Conservation (phyloP, 1,140 invertebrate genomes). For the Andrena cerasifolii region DNA sequence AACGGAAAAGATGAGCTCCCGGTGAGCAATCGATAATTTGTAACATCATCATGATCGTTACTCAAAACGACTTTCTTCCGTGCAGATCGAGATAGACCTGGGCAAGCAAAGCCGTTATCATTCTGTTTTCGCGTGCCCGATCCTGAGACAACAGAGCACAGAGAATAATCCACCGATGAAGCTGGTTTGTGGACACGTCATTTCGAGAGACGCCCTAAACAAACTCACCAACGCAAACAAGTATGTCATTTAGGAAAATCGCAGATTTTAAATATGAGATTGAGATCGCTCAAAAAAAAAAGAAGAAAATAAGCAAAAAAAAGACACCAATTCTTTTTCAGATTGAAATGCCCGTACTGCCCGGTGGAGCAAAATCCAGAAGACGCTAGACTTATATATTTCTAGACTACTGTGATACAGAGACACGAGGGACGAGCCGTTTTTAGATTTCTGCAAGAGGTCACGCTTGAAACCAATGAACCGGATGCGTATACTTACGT, state of each 20-base stretch:
- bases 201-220: conserved; percentile 97
- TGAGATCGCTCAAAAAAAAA: conserved; percentile 77
- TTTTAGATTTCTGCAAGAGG: background rate
- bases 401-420: conserved; percentile 85
- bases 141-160: conserved; percentile 97
- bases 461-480: conserved; percentile 2
- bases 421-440: background rate
- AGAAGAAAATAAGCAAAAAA: conserved; percentile 53
- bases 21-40: conserved; percentile 83
- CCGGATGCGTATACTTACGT: background rate
- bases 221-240: conserved; percentile 97
- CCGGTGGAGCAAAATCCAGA: conserved; percentile 97
- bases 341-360: conserved; percentile 99
- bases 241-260: conserved; percentile 83
- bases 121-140: conserved; percentile 99
- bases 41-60: background rate
- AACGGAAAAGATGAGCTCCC: conserved; percentile 97
- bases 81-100: conserved; percentile 95
- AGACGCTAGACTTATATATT: conserved; percentile 95
- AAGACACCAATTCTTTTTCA: conserved; percentile 84
- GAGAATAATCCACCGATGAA: conserved; percentile 99
- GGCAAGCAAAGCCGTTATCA: conserved; percentile 95
- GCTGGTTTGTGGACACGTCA: conserved; percentile 98
- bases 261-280: conserved; percentile 53
- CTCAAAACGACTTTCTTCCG: conserved; percentile 9